Base-by-base conservation (phyloP, 2,797 vertebrate genomes). In the Adelosebastes latens region DNA sequence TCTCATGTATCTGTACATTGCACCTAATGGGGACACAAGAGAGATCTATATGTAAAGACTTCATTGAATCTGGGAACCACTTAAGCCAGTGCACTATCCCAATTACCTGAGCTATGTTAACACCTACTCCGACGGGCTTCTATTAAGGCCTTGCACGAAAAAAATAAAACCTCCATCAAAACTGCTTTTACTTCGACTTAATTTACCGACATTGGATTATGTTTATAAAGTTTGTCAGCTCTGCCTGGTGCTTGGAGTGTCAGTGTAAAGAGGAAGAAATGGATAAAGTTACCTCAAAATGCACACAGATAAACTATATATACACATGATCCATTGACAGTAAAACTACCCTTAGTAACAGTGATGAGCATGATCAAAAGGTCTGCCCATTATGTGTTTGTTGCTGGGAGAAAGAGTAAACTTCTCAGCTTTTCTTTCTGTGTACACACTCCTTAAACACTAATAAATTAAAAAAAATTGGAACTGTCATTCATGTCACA, bases 391-490 rank as follows among this genome's bases (percentile, higher is more conserved):
- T 32, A 42, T 82, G 42, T 25, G 36, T 72, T 69, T 49, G 61
- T 60, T 59, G 10, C 31, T 36, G 63, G 71, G 72, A 32, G 55
- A 46, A 39, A 70, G 11, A 74, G 13, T 53, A 29, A 66, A 80
- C 14, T 52, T 39, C 63, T 80, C 72, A 67, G 65, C 62, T 59
- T 58, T 42, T 36, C 55, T 77, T 67, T 56, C 46, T 42, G 70
- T 42, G 24, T 42, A 82, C 85, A 82, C 71, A 65, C 79, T 89
- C 80, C 64, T 82, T 74, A 82, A 76, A 84, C 84, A 85, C 90
- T 86, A 93, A 95, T 94, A 94, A 95, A 94, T 95, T 89, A 91
- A 93, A 88, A 78, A 27, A 77, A 90, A 77, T 18, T 13, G 84
- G 59, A 86, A 52, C 78, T 65, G 73, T 87, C 49, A 68, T 74